phyloP scores from a whole-genome alignment of 2,888 invertebrate genomes.

The Hermaeophaga mercurialis region DNA sequence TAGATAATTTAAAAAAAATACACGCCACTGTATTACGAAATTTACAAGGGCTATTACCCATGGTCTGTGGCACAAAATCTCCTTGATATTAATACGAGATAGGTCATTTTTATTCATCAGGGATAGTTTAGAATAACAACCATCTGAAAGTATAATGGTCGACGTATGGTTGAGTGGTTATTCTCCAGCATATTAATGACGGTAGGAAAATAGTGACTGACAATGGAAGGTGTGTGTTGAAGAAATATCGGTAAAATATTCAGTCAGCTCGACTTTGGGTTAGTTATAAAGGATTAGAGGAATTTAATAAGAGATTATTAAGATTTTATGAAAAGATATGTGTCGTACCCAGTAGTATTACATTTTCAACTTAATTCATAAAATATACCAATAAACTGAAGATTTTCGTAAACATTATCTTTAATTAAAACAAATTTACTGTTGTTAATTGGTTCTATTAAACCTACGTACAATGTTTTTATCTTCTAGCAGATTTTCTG shows the following conservation, averaged over 20 bases:
- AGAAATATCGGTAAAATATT: constrained; percentile 10
- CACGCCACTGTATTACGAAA: not conserved
- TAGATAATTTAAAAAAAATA: too few species aligned
- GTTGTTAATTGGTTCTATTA: too few species aligned
- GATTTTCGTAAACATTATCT: too few species aligned
- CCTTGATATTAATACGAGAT: constrained; percentile 24
- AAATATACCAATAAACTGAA: too few species aligned
- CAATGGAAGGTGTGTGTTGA: constrained; percentile 11
- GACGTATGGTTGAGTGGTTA: constrained; percentile 8
- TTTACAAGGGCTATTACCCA: not conserved
- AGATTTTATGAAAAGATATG: not conserved
- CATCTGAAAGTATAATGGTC: constrained; percentile 11
- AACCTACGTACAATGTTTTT: too few species aligned
- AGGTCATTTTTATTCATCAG: constrained; percentile 5
- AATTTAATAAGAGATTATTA: not conserved
- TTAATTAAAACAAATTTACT: too few species aligned
- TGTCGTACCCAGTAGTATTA: not conserved
- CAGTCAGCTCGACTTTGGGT: not conserved
- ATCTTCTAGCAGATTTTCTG: too few species aligned
- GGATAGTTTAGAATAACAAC: constrained; percentile 7
- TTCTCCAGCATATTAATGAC: constrained; percentile 15
- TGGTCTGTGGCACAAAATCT: constrained; percentile 4
- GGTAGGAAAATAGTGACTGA: constrained; percentile 7
- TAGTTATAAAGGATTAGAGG: not conserved
- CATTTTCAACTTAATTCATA: too few species aligned